Evolutionary conservation across 2,113 vertebrate species (phyloP).

Genomic region (Fregata magnificens): DNA sequence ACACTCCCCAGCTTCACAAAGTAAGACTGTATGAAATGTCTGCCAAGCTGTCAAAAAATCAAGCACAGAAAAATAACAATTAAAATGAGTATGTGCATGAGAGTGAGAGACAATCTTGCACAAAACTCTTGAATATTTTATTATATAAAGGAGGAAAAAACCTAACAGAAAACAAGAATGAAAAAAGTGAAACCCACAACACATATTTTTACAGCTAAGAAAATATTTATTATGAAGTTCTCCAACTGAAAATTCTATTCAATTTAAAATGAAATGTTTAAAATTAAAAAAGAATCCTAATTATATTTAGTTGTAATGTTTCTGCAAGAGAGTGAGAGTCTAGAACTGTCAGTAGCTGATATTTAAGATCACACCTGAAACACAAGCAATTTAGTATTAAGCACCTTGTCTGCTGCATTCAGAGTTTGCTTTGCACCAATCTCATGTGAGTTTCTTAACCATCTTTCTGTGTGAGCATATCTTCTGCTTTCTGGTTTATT

Average conservation of each 20-base stretch:
- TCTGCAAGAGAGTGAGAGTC: not conserved
- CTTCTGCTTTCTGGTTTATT: not conserved
- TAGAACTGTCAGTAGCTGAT: not conserved
- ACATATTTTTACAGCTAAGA: not conserved
- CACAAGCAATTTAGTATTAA: not conserved
- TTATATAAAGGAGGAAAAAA: not conserved
- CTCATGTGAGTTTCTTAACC: not conserved
- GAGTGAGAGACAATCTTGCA: not conserved
- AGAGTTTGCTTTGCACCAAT: not conserved
- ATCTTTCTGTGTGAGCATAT: fast-evolving
- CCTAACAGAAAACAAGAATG: not conserved
- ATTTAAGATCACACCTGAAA: not conserved
- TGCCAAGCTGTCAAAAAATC: not conserved
- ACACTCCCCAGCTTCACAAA: not conserved
- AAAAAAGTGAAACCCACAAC: not conserved
- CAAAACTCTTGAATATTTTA: not conserved
- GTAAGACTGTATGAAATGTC: not conserved
- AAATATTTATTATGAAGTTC: not conserved
- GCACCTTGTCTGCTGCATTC: not conserved
- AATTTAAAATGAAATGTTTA: not conserved
- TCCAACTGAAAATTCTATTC: not conserved
- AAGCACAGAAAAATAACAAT: not conserved
- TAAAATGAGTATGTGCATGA: not conserved
- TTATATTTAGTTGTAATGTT: not conserved
- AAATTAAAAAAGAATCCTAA: not conserved